Percentiles rank a stretch among this genome's conserved stretches.
Evolutionary conservation across 2,113 vertebrate species (phyloP).

Genomic region (Apteryx owenii): DNA sequence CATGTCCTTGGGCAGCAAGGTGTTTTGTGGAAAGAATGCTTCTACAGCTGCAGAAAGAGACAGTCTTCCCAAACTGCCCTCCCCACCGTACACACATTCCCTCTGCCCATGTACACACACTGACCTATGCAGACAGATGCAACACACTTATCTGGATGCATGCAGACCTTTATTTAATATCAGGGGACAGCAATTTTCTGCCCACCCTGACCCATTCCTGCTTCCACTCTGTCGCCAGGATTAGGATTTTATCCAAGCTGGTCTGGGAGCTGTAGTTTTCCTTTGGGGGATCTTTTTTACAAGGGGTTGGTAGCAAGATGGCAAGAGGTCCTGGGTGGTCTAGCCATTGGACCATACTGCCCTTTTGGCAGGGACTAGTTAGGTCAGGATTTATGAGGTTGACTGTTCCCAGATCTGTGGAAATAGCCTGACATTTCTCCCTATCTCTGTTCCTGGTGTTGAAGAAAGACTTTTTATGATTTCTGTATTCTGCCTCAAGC

Average conservation of each 20-base stretch:
- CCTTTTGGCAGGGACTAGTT: not conserved
- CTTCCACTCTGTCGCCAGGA: not conserved
- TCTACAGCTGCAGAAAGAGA: not conserved
- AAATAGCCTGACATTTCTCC: conserved; percentile 19
- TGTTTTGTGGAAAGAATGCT: not conserved
- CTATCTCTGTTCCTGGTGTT: not conserved
- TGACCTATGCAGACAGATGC: too few relatives aligned
- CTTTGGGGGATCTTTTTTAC: not conserved
- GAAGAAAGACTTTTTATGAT: not conserved
- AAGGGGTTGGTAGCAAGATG: not conserved
- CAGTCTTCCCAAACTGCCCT: not conserved
- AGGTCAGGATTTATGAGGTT: not conserved
- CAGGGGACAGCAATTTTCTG: not conserved
- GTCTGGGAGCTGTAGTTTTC: not conserved
- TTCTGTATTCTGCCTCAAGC: conserved; percentile 18
- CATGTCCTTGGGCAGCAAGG: not conserved
- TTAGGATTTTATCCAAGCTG: not conserved
- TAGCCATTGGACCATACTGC: not conserved
- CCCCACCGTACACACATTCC: not conserved
- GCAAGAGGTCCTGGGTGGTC: not conserved
- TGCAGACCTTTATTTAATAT: rapidly evolving
- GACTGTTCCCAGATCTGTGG: not conserved
- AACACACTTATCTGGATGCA: not conserved
- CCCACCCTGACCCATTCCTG: not conserved
- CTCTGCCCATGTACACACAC: not conserved